phyloP scores from a whole-genome alignment of 1,140 invertebrate genomes.

The Choristoneura fumiferana region DNA sequence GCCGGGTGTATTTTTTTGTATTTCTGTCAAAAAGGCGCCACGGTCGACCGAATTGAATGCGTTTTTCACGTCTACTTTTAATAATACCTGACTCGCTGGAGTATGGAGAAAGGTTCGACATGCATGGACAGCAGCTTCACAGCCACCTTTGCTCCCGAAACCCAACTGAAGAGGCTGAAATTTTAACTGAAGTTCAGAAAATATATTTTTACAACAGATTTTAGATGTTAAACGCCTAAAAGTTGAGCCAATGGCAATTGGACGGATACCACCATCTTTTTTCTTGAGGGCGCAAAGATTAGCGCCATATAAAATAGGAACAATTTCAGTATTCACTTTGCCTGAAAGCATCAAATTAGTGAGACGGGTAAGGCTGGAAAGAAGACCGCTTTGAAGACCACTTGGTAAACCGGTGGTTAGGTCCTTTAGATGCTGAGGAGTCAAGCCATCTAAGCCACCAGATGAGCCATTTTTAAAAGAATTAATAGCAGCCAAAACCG shows the following conservation, averaged over 20 bases:
- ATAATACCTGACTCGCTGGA: background rate
- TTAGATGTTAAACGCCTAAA: too few relatives aligned
- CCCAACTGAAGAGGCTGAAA: background rate
- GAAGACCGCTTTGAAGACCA: too few relatives aligned
- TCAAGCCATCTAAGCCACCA: constrained; percentile 32
- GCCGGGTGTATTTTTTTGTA: background rate
- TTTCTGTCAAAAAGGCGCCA: background rate
- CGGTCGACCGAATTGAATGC: constrained; percentile 4
- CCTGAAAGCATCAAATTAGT: constrained; percentile 29
- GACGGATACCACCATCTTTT: constrained; percentile 30
- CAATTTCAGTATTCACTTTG: constrained; percentile 7
- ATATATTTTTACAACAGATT: too few relatives aligned
- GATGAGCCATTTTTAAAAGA: constrained; percentile 51
- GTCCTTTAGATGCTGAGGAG: too few relatives aligned
- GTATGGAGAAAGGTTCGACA: background rate
- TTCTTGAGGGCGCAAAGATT: constrained; percentile 27
- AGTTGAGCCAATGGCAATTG: constrained; percentile 25
- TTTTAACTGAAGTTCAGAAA: too few relatives aligned
- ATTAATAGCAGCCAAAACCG: background rate
- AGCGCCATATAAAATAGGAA: constrained; percentile 25
- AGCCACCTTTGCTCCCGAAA: background rate
- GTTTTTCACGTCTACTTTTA: constrained; percentile 14
- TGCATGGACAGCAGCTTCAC: constrained; percentile 12
- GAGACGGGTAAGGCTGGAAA: too few relatives aligned
- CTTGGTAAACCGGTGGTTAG: too few relatives aligned